Evolutionary conservation across 1,140 invertebrate genomes (phyloP).

Genomic region (Campoletis sonorensis): DNA sequence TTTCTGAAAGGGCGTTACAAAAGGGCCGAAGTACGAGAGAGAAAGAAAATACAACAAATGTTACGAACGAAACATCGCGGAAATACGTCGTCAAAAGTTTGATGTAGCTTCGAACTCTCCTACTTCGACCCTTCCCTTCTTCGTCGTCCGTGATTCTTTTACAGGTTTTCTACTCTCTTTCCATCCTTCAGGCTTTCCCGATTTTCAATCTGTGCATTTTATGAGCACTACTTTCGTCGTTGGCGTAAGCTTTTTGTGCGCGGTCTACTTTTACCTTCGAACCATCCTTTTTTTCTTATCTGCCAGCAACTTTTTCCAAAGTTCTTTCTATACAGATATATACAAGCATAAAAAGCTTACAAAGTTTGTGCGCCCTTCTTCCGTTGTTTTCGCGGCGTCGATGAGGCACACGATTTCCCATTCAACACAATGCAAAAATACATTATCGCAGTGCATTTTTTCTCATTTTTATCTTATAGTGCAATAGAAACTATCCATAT

Average conservation of each 20-base stretch:
- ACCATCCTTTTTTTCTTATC: background rate
- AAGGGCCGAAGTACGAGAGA: background rate
- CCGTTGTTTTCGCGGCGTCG: background rate
- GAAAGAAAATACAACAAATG: constrained; percentile 26
- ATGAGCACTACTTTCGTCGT: constrained; percentile 40
- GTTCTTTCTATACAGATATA: background rate
- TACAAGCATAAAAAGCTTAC: background rate
- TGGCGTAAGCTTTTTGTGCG: constrained; percentile 28
- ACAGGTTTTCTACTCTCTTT: background rate
- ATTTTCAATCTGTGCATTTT: constrained; percentile 46
- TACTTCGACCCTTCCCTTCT: background rate
- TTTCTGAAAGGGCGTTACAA: background rate
- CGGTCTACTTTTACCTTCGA: constrained; percentile 25
- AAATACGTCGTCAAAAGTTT: constrained; percentile 42
- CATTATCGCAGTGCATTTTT: too few relatives aligned
- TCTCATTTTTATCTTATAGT: too few relatives aligned
- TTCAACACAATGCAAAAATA: background rate
- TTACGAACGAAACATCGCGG: constrained; percentile 13
- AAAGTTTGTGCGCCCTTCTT: background rate
- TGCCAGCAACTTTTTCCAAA: background rate
- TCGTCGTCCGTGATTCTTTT: background rate
- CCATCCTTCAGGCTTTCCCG: constrained; percentile 6
- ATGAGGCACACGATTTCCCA: background rate
- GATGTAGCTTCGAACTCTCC: constrained; percentile 17
- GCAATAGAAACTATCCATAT: background rate